Evolutionary conservation across 2,113 vertebrate genomes (phyloP).

Genomic region (Rhea americana): DNA sequence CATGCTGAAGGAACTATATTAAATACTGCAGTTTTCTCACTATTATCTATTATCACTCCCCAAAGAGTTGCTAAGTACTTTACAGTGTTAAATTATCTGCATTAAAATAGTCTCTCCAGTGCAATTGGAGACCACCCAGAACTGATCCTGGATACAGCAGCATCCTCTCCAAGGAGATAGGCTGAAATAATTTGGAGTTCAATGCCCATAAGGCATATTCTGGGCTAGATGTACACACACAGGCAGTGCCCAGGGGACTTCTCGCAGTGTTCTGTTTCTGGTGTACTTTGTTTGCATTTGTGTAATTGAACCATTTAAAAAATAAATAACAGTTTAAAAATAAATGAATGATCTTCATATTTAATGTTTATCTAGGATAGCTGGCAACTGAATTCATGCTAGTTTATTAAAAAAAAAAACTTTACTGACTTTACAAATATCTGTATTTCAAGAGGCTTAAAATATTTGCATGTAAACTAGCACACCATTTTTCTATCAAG

Average conservation of each 20-base stretch:
- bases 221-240: background rate
- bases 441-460: conserved; percentile 14
- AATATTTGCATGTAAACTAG: conserved; percentile 8
- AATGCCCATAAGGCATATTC: conserved; percentile 5
- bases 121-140: conserved; percentile 57
- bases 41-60: background rate
- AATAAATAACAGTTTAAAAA: conserved; percentile 65
- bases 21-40: background rate
- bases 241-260: conserved; percentile 38
- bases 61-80: background rate
- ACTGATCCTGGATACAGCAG: conserved; percentile 11
- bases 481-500: background rate
- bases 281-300: conserved; percentile 42
- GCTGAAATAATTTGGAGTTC: conserved; percentile 30
- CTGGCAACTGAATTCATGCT: background rate
- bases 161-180: conserved; percentile 29
- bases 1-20: background rate
- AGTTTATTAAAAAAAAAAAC: background rate
- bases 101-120: background rate
- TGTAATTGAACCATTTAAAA: conserved; percentile 53
- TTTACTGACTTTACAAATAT: conserved; percentile 34
- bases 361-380: conserved; percentile 44
- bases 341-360: conserved; percentile 29
- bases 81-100: background rate
- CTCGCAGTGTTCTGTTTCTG: conserved; percentile 29